A percentile compares a stretch with the other conserved stretches of the same genome.
These are phyloP conservation scores for Festucalex cinctus DNA, from an alignment of 2,113 vertebrate genomes.

Conservation along the genomic window DNA sequence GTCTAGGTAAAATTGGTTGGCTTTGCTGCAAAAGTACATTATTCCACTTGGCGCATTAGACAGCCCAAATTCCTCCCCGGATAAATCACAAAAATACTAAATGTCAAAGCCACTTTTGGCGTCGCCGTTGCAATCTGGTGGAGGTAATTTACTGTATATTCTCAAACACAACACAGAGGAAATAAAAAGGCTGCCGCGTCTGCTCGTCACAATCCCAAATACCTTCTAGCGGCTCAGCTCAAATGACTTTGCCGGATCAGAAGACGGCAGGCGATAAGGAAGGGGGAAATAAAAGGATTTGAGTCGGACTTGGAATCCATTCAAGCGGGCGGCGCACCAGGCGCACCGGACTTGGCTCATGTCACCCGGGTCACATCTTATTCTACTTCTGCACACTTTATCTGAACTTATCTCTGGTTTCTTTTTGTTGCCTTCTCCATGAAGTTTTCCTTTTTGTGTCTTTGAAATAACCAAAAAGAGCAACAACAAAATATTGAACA, in stretches of 20 bases:
- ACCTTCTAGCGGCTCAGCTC: slow-evolving; percentile 40
- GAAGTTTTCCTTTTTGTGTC: background rate
- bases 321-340: slow-evolving; percentile 8
- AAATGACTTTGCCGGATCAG: slow-evolving; percentile 63
- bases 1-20: background rate
- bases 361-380: slow-evolving; percentile 33
- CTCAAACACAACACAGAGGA: slow-evolving; percentile 37
- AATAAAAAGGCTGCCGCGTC: slow-evolving; percentile 28
- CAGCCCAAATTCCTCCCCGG: background rate
- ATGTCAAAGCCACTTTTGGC: slow-evolving; percentile 14
- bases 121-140: background rate
- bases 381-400: slow-evolving; percentile 9
- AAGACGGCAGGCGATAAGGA: slow-evolving; percentile 50
- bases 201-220: slow-evolving; percentile 30
- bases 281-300: slow-evolving; percentile 51
- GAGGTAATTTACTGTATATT: slow-evolving; percentile 32
- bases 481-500: background rate
- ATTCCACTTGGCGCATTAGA: background rate
- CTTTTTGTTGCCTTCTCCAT: background rate
- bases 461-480: background rate
- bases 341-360: slow-evolving; percentile 6
- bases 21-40: background rate
- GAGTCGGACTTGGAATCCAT: slow-evolving; percentile 48
- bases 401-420: background rate
- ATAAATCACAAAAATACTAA: slow-evolving; percentile 1